phyloP scores from a whole-genome alignment of 2,113 vertebrate species.

The Ciconia boyciana region DNA sequence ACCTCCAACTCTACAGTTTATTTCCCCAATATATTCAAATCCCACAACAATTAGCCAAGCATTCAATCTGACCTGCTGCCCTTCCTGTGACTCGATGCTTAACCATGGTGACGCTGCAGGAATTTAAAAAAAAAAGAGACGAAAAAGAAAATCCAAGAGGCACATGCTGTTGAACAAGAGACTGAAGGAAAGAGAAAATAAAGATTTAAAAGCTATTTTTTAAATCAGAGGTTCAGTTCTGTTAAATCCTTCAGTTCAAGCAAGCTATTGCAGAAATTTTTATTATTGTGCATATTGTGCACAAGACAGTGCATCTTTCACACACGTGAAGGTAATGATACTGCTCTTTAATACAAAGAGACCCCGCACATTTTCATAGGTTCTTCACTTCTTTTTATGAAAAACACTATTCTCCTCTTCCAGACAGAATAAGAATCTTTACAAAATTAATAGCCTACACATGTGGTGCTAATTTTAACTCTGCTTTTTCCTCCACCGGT shows the following conservation, averaged over 20 bases:
- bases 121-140: not conserved
- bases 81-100: not conserved
- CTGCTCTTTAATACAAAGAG: not conserved
- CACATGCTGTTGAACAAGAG: not conserved
- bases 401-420: not conserved
- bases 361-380: rapidly evolving
- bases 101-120: not conserved
- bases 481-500: not conserved
- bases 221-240: not conserved
- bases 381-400: not conserved
- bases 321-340: not conserved
- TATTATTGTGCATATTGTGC: not conserved
- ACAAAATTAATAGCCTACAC: not conserved
- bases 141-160: not conserved
- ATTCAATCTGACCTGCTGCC: not conserved
- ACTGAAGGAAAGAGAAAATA: not conserved
- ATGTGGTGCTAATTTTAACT: not conserved
- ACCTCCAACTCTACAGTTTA: not conserved
- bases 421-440: not conserved
- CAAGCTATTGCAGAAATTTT: not conserved
- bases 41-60: not conserved
- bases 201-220: not conserved
- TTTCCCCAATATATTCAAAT: not conserved
- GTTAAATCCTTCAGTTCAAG: not conserved
- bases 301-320: not conserved